Base-by-base conservation (phyloP, 2,888 invertebrate species). In the Camponotus fellah region DNA sequence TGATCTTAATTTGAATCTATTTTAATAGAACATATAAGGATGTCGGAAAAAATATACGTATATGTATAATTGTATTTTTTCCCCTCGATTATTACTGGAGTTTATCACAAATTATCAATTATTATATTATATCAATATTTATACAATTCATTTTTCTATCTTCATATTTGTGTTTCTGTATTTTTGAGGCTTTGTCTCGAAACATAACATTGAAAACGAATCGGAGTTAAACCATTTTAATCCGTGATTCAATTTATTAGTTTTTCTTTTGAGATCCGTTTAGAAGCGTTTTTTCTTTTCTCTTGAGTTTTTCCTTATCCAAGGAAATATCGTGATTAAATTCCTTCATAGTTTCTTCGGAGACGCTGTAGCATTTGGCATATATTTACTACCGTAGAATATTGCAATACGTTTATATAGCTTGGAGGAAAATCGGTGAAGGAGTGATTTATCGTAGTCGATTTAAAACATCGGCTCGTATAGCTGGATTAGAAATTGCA, bases 1-100 rank as follows among this genome's bases (percentile, higher is more conserved):
- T 90, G 90, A 92, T 91, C 91, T 91, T 89, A 91, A 91, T 92
- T 90, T 91, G 89, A 91, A 91, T 91, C 37, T 37, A 6, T 37
- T 26, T 26, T 26, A 26, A 26, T 26, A 26, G 26, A 26, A 26
- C 26, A 26, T 26, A 2, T 26, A 26, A 26, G 9, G 2, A 9
- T 10, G 4, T 17, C 9, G 14, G 43, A 40, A 69, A 65, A 56
- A 69, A 12, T 26, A 26, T 26, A 26, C 26, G 26, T 26, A 26
- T 26, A 32, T 37, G 68, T n/a, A 43, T 43, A 60, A 69, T 79
- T 40, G 34, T 5, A 1, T 26, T 9, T 14, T 43, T 56, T 0
- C 0, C 9, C 17, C n/a, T 66, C 1, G 66, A 58, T n/a, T 32
- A 37, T 64, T n/a, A 8, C 3, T 14, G 26, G 40, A n/a, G 34